Evolutionary conservation across 2,888 invertebrate species (phyloP).

Genomic region (Meliscaeva auricollis): DNA sequence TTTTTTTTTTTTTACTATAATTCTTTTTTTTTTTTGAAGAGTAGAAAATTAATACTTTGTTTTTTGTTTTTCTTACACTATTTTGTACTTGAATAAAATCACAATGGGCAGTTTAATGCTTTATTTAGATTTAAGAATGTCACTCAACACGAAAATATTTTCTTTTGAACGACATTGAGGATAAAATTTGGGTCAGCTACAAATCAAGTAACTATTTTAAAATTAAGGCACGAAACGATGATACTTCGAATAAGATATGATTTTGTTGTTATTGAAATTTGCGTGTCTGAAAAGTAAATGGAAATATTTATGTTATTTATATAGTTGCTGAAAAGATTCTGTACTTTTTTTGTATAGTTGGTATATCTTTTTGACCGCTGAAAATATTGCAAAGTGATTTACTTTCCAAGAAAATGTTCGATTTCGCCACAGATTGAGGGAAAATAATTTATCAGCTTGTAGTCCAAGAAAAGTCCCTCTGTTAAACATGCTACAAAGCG

Average conservation of each 20-base stretch:
- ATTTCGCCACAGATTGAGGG: too few species aligned
- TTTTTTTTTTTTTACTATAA: not conserved
- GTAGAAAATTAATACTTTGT: conserved; percentile 18
- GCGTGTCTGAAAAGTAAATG: conserved; percentile 63
- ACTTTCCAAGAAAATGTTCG: too few species aligned
- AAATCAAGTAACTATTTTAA: not conserved
- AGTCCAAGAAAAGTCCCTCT: too few species aligned
- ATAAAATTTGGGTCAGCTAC: not conserved
- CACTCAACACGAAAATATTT: conserved; percentile 78
- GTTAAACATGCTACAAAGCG: too few species aligned
- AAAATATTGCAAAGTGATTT: too few species aligned
- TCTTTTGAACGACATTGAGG: conserved; percentile 81
- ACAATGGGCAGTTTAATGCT: conserved; percentile 46
- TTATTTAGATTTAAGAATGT: conserved; percentile 37
- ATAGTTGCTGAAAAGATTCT: not conserved
- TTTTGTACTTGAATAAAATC: conserved; percentile 60
- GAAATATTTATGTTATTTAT: conserved; percentile 29
- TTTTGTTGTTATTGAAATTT: not conserved
- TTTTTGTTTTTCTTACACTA: conserved; percentile 56
- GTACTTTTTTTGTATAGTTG: not conserved
- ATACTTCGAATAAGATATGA: not conserved
- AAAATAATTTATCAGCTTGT: too few species aligned
- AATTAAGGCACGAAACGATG: conserved; percentile 31
- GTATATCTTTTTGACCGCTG: not conserved
- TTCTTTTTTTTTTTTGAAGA: conserved; percentile 25